Percentiles rank a stretch among this genome's conserved stretches.
These are phyloP conservation scores for Dendrolimus houi DNA, from an alignment of 2,888 invertebrate genomes.

Conservation along the genomic window DNA sequence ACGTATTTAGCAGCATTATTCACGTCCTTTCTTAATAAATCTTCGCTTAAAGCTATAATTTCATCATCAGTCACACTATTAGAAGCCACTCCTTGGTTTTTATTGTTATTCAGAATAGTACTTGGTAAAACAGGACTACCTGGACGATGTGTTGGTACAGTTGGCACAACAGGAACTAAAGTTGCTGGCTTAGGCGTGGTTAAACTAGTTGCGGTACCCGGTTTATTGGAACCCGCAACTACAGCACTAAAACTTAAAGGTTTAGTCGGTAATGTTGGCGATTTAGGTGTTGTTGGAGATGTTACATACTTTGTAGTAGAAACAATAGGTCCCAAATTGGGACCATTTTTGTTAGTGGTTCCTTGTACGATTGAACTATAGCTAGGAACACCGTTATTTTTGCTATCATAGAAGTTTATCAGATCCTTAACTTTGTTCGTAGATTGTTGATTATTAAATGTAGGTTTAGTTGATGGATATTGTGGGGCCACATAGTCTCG, in stretches of 20 bases:
- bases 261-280: constrained; percentile 27
- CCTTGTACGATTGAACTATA: constrained; percentile 55
- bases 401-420: constrained; percentile 50
- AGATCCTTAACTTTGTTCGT: constrained; percentile 57
- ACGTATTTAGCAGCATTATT: constrained; percentile 84
- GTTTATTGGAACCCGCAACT: constrained; percentile 41
- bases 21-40: constrained; percentile 81
- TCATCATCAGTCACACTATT: constrained; percentile 74
- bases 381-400: constrained; percentile 37
- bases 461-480: constrained; percentile 28
- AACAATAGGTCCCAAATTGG: constrained; percentile 10
- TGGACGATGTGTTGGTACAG: constrained; percentile 20
- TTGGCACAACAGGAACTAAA: constrained; percentile 13
- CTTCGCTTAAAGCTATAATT: constrained; percentile 82
- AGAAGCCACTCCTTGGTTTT: constrained; percentile 29
- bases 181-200: constrained; percentile 28
- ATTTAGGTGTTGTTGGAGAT: constrained; percentile 17
- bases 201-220: constrained; percentile 15
- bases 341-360: constrained; percentile 21
- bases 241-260: constrained; percentile 48
- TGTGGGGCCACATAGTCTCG: constrained; percentile 52
- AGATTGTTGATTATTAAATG: constrained; percentile 20
- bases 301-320: constrained; percentile 14
- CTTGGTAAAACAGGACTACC: constrained; percentile 50
- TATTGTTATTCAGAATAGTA: constrained; percentile 55